Evolutionary conservation across 1,140 invertebrate species (phyloP).

Genomic region (Panagrolaimus sp.): DNA sequence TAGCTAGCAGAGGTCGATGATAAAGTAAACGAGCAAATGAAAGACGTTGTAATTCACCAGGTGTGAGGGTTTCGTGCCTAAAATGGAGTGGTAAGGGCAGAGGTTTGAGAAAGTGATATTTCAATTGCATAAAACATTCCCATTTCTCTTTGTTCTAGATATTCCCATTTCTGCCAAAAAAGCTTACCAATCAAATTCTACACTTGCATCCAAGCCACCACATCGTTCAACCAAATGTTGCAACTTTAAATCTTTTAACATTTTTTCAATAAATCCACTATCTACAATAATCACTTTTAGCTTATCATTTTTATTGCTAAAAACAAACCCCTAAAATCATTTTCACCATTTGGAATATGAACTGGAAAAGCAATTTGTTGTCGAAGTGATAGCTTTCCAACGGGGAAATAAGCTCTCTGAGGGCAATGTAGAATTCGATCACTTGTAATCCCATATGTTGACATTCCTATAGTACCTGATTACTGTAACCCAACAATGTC

Average conservation of each 20-base stretch:
- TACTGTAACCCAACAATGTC: no score
- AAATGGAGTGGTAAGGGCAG: no score
- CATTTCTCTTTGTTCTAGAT: no score
- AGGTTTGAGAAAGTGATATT: no score
- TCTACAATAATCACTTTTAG: background rate
- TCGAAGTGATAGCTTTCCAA: background rate
- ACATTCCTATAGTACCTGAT: no score
- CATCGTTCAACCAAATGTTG: background rate
- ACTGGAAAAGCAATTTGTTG: slow-evolving; percentile 11
- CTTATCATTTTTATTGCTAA: background rate
- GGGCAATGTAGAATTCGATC: background rate
- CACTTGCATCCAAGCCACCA: background rate
- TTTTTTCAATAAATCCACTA: background rate
- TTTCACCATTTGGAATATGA: background rate
- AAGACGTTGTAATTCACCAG: slow-evolving; percentile 8
- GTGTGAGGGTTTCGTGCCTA: slow-evolving; percentile 6
- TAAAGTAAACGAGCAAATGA: background rate
- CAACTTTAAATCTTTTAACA: background rate
- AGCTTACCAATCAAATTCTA: slow-evolving; percentile 1
- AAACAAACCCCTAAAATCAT: background rate
- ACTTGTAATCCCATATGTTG: background rate
- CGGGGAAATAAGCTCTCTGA: background rate
- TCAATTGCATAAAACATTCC: no score
- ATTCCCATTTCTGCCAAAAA: no score
- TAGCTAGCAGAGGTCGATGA: background rate